These are phyloP conservation scores for Neomorphus geoffroyi DNA, from an alignment of 2,797 vertebrate genomes.

Conservation along the genomic window DNA sequence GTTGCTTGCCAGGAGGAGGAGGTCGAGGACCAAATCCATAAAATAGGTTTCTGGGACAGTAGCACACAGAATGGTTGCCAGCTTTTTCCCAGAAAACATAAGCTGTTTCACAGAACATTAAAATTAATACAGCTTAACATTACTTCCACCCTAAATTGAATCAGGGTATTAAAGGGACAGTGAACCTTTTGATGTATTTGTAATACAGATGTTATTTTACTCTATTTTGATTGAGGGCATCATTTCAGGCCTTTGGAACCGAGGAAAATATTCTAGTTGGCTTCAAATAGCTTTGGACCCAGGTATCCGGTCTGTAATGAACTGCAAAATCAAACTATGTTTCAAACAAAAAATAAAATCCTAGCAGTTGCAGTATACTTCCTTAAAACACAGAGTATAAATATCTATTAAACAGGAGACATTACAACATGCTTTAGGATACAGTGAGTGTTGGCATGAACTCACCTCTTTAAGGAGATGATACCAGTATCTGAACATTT, in stretches of 20 bases:
- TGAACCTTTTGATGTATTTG: not conserved
- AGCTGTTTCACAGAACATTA: slow-evolving; percentile 53
- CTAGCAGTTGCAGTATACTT: not conserved
- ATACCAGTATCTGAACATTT: not conserved
- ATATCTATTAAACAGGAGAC: not conserved
- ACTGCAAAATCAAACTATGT: not conserved
- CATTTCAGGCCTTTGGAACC: not conserved
- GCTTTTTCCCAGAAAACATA: slow-evolving; percentile 54
- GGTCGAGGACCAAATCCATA: not conserved
- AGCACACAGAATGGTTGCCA: slow-evolving; percentile 9
- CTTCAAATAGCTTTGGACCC: not conserved
- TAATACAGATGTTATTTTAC: not conserved
- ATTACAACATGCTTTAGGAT: not conserved
- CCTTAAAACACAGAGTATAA: not conserved
- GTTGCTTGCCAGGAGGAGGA: not conserved
- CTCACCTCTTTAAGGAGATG: not conserved
- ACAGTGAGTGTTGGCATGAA: not conserved
- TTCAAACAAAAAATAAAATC: not conserved
- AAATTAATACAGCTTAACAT: slow-evolving; percentile 57
- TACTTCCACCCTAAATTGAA: slow-evolving; percentile 40
- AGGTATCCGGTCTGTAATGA: not conserved
- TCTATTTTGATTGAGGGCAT: not conserved
- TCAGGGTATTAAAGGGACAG: slow-evolving; percentile 37
- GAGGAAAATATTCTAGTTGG: not conserved
- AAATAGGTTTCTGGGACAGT: slow-evolving; percentile 69